These are phyloP conservation scores for Eunapius fragilis DNA, from an alignment of 37 sponge, comb jelly and placozoan species.

Conservation along the genomic window DNA sequence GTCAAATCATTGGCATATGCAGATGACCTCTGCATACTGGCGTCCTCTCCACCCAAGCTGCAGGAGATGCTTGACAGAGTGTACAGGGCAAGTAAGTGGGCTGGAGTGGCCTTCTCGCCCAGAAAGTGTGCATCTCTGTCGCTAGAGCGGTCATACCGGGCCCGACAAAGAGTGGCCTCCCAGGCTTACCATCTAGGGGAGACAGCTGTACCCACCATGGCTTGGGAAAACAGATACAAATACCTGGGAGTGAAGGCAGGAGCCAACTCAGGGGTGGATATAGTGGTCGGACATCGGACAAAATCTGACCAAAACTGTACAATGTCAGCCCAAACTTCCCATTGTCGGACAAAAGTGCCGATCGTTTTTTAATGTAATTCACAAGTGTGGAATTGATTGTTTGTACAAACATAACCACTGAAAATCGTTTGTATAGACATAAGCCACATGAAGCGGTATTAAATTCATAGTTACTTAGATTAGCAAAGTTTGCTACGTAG, in stretches of 20 bases:
- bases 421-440: too few relatives aligned
- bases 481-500: too few relatives aligned
- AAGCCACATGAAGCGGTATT: too few relatives aligned
- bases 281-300: too few relatives aligned
- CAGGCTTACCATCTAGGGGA: background rate
- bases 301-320: too few relatives aligned
- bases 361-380: too few relatives aligned
- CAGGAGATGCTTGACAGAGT: background rate
- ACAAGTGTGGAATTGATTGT: too few relatives aligned
- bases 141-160: background rate
- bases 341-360: too few relatives aligned
- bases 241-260: slow-evolving; percentile 13
- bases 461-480: too few relatives aligned
- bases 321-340: too few relatives aligned
- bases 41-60: background rate
- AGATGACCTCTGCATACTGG: slow-evolving; percentile 11
- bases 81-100: background rate
- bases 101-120: background rate
- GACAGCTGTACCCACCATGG: slow-evolving; percentile 2
- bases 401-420: too few relatives aligned
- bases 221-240: slow-evolving; percentile 15
- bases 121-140: slow-evolving; percentile 31
- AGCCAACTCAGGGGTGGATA: background rate
- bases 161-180: background rate
- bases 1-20: slow-evolving; percentile 7